These are phyloP conservation scores for Drosophila lowei DNA, from an alignment of 1,140 invertebrate species.

Conservation along the genomic window DNA sequence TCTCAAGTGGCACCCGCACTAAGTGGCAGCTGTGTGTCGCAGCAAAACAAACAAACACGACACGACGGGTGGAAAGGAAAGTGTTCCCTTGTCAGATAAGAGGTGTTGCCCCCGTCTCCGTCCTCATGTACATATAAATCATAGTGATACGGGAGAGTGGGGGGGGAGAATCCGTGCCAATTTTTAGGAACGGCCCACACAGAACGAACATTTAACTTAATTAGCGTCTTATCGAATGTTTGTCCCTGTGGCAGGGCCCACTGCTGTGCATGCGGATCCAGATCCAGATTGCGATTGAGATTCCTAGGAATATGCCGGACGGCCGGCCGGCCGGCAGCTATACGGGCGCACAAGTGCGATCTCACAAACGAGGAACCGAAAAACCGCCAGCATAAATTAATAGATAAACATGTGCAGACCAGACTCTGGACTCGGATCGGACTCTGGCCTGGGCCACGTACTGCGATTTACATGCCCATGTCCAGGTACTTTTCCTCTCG, in stretches of 20 bases:
- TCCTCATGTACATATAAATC: conserved; percentile 30
- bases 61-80: no score
- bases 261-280: conserved; percentile 51
- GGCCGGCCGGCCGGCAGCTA: conserved; percentile 3
- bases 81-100: conserved; percentile 27
- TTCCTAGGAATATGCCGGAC: conserved; percentile 23
- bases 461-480: conserved; percentile 50
- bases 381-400: conserved; percentile 77
- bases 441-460: conserved; percentile 34
- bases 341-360: conserved; percentile 54
- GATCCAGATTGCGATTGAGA: conserved; percentile 37
- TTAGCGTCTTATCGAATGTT: conserved; percentile 65
- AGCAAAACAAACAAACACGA: no score
- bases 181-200: conserved; percentile 48
- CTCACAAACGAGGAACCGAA: conserved; percentile 51
- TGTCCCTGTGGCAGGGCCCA: conserved; percentile 47
- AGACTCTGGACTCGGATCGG: conserved; percentile 28
- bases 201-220: conserved; percentile 67
- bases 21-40: no score
- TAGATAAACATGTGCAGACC: conserved; percentile 71
- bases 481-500: conserved; percentile 11
- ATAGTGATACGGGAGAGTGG: not conserved
- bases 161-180: conserved; percentile 35
- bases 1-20: no score
- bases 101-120: conserved; percentile 2